These are phyloP conservation scores for Rhagonycha lutea DNA, from an alignment of 2,888 invertebrate genomes.

Conservation along the genomic window DNA sequence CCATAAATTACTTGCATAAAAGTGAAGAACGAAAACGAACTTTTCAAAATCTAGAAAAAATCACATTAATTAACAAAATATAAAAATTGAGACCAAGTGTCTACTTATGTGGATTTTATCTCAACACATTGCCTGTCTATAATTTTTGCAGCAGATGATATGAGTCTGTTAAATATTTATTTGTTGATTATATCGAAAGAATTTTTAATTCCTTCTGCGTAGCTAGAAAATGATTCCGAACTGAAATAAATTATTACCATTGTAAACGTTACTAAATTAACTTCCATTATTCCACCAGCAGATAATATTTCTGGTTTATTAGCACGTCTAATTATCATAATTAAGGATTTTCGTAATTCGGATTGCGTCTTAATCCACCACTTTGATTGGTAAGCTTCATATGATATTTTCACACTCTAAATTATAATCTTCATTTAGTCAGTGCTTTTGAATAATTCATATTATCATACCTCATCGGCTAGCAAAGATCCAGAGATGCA, in stretches of 20 bases:
- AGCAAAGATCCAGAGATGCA: neutral
- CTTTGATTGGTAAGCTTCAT: neutral
- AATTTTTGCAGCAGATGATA: too few relatives aligned
- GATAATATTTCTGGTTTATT: neutral
- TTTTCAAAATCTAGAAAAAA: too few relatives aligned
- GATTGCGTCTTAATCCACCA: neutral
- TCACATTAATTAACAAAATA: too few relatives aligned
- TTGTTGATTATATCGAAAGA: too few relatives aligned
- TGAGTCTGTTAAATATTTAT: too few relatives aligned
- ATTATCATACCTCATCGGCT: neutral
- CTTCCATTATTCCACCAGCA: neutral
- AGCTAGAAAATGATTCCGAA: too few relatives aligned
- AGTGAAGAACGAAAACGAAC: too few relatives aligned
- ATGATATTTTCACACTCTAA: neutral
- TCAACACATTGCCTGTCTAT: too few relatives aligned
- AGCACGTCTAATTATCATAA: neutral
- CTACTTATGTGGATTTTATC: too few relatives aligned
- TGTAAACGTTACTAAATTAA: conserved; percentile 1
- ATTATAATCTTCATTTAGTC: neutral
- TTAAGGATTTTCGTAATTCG: neutral
- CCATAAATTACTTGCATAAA: too few relatives aligned
- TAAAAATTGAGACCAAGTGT: too few relatives aligned
- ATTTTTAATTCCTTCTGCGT: too few relatives aligned
- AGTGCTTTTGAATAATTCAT: neutral
- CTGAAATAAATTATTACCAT: neutral